Evolutionary conservation across 2,113 vertebrate genomes (phyloP).

Genomic region (Calonectris borealis): DNA sequence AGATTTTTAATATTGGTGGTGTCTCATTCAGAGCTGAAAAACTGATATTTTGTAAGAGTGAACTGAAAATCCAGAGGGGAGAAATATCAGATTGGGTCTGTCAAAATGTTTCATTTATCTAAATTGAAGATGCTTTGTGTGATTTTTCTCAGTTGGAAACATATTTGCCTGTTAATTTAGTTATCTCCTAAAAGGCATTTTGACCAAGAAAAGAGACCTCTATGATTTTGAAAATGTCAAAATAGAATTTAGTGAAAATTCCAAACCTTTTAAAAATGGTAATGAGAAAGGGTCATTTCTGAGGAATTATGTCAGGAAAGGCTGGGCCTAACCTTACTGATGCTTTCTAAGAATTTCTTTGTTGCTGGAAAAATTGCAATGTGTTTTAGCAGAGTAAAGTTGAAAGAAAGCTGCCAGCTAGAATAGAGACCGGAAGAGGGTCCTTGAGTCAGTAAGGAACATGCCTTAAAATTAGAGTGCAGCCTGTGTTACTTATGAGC

Average conservation of each 20-base stretch:
- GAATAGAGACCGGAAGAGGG: neutral
- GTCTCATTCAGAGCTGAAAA: neutral
- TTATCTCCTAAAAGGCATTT: neutral
- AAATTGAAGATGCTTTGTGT: neutral
- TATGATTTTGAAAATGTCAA: neutral
- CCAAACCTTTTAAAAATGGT: neutral
- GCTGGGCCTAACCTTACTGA: neutral
- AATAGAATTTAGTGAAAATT: neutral
- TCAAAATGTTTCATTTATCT: constrained; percentile 18
- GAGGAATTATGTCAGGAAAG: neutral
- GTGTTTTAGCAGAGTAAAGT: neutral
- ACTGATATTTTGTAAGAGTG: neutral
- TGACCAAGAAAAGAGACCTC: neutral
- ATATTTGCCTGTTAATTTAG: neutral
- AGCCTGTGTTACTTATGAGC: neutral
- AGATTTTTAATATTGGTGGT: neutral
- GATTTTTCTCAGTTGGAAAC: neutral
- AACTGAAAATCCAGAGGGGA: neutral
- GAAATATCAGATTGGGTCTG: neutral
- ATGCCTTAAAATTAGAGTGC: neutral
- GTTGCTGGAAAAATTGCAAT: neutral
- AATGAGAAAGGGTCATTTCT: neutral
- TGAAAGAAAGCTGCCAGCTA: neutral
- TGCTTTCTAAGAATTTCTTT: neutral
- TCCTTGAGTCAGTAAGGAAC: neutral